phyloP scores from a whole-genome alignment of 2,797 vertebrate species.

The Sphaeramia orbicularis region DNA sequence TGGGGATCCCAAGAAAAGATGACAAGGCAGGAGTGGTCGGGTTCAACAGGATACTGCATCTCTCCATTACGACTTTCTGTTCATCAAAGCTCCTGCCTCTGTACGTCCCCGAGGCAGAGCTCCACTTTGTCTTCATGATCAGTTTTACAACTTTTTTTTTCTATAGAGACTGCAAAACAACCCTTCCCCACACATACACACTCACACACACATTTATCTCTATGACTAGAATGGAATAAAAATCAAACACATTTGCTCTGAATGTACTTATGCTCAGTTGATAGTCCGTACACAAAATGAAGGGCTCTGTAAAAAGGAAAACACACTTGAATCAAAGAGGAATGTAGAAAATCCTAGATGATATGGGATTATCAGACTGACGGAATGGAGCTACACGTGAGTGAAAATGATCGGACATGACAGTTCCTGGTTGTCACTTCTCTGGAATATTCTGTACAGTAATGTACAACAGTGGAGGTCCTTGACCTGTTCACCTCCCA shows the following conservation, averaged over 20 bases:
- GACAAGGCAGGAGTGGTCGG: slow-evolving; percentile 18
- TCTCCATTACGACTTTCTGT: slow-evolving; percentile 40
- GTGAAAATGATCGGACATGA: slow-evolving; percentile 53
- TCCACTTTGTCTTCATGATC: slow-evolving; percentile 52
- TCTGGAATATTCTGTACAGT: slow-evolving; percentile 81
- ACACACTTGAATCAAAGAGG: slow-evolving; percentile 47
- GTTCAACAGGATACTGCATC: slow-evolving; percentile 70
- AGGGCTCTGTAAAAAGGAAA: slow-evolving; percentile 61
- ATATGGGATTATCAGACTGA: slow-evolving; percentile 33
- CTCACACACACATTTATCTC: slow-evolving; percentile 50
- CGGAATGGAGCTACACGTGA: slow-evolving; percentile 46
- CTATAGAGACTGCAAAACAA: slow-evolving; percentile 59
- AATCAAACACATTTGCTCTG: slow-evolving; percentile 44
- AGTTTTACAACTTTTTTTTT: slow-evolving; percentile 55
- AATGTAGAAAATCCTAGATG: slow-evolving; percentile 64
- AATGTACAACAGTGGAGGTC: slow-evolving; percentile 68
- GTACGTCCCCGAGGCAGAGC: slow-evolving; percentile 50
- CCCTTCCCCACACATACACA: slow-evolving; percentile 29
- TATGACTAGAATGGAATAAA: slow-evolving; percentile 60
- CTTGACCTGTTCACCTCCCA: slow-evolving; percentile 4
- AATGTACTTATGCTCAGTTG: slow-evolving; percentile 14
- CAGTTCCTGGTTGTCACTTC: slow-evolving; percentile 58
- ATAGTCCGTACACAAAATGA: slow-evolving; percentile 43
- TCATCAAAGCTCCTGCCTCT: slow-evolving; percentile 53
- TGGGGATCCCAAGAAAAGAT: slow-evolving; percentile 26